These are phyloP conservation scores for Anomalospiza imberbis DNA, from an alignment of 2,797 vertebrate species.

Conservation along the genomic window DNA sequence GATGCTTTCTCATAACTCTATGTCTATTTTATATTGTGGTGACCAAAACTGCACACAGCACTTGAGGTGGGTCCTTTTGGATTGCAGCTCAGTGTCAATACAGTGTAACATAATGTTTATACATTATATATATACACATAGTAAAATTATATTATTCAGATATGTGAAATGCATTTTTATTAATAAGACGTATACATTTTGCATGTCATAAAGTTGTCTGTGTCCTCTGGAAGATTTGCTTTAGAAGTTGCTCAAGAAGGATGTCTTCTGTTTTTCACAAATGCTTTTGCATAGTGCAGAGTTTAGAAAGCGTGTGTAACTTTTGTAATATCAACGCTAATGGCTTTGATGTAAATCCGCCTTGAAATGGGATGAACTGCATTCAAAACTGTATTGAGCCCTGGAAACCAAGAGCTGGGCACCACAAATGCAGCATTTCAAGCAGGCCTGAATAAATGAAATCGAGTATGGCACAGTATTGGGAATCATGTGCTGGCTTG, in stretches of 20 bases:
- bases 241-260: neutral
- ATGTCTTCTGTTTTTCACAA: neutral
- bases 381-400: neutral
- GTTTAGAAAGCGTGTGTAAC: neutral
- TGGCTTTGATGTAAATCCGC: neutral
- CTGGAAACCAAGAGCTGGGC: neutral
- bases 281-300: neutral
- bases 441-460: neutral
- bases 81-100: neutral
- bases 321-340: neutral
- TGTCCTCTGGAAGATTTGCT: neutral
- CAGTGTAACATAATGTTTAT: fast-evolving
- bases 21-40: neutral
- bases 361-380: neutral
- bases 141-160: neutral
- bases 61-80: neutral
- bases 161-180: neutral
- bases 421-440: neutral
- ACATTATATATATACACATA: fast-evolving
- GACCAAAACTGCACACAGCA: neutral
- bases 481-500: neutral
- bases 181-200: neutral
- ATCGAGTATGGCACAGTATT: fast-evolving
- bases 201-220: fast-evolving
- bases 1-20: neutral